Evolutionary conservation across 2,113 vertebrate species (phyloP).

Genomic region (Riparia riparia): DNA sequence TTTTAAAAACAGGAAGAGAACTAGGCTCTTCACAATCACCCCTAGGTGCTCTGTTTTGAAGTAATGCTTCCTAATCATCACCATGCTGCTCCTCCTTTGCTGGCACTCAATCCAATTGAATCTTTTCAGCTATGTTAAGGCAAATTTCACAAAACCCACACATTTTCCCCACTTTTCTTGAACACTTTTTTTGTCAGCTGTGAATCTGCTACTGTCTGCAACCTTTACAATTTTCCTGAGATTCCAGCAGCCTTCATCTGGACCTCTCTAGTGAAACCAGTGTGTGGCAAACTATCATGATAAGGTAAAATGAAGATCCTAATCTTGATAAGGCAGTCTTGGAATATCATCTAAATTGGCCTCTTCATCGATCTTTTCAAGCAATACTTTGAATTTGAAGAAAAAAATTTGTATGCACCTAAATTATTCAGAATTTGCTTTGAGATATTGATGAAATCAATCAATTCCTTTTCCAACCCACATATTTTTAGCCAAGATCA

Average conservation of each 20-base stretch:
- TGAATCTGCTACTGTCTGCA: background rate
- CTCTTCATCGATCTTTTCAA: background rate
- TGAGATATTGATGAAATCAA: background rate
- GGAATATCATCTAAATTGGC: background rate
- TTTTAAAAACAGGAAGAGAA: background rate
- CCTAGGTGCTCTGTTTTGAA: background rate
- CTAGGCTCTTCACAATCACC: background rate
- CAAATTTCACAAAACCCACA: background rate
- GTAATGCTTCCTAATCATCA: background rate
- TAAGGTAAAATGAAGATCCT: background rate
- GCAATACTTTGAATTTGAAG: background rate
- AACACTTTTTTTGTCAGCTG: background rate
- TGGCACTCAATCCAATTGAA: background rate
- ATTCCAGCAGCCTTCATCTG: background rate
- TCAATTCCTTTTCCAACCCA: background rate
- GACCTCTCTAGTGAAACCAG: background rate
- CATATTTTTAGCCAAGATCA: background rate
- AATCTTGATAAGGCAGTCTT: background rate
- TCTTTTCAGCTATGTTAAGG: background rate
- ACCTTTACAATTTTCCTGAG: background rate
- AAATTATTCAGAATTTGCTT: background rate
- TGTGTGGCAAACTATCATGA: background rate
- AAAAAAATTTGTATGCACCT: background rate
- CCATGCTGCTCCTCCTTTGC: background rate
- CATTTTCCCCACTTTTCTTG: background rate